Evolutionary conservation across 2,113 vertebrate species (phyloP).

Genomic region (Peucedramus taeniatus): DNA sequence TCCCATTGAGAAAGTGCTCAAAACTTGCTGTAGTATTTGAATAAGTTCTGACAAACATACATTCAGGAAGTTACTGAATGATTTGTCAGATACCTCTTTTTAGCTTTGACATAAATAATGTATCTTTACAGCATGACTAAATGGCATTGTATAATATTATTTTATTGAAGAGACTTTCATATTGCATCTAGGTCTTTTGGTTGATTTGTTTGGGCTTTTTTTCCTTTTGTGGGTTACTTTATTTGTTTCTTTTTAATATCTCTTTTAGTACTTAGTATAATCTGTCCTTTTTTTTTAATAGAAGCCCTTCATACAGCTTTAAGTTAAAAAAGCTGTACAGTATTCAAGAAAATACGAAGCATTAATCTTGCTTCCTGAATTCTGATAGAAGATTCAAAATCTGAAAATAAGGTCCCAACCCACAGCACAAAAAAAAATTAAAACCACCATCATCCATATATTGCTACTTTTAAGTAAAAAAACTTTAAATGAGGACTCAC

Average conservation of each 20-base stretch:
- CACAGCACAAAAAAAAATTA: not conserved
- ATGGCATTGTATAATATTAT: not conserved
- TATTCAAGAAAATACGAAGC: not conserved
- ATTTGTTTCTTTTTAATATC: not conserved
- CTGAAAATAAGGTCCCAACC: fast-evolving
- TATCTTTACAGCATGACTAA: not conserved
- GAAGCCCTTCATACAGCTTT: not conserved
- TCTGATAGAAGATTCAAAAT: not conserved
- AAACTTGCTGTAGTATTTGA: not conserved
- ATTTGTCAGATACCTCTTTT: not conserved
- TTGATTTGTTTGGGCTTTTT: not conserved
- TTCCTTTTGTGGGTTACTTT: not conserved
- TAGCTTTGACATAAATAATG: not conserved
- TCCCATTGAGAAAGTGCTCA: not conserved
- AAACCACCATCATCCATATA: not conserved
- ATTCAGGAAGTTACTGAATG: not conserved
- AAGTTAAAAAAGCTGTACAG: not conserved
- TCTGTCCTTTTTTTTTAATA: too few relatives aligned
- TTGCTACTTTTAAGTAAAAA: not conserved
- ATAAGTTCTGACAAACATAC: not conserved
- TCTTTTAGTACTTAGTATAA: not conserved
- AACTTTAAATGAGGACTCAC: not conserved
- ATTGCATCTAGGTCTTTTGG: not conserved
- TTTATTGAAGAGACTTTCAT: not conserved
- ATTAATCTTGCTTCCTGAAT: not conserved